Evolutionary conservation across 2,888 invertebrate species (phyloP), one percentile per base, ranked within the genome.

Genomic region (Agrochola lota): DNA sequence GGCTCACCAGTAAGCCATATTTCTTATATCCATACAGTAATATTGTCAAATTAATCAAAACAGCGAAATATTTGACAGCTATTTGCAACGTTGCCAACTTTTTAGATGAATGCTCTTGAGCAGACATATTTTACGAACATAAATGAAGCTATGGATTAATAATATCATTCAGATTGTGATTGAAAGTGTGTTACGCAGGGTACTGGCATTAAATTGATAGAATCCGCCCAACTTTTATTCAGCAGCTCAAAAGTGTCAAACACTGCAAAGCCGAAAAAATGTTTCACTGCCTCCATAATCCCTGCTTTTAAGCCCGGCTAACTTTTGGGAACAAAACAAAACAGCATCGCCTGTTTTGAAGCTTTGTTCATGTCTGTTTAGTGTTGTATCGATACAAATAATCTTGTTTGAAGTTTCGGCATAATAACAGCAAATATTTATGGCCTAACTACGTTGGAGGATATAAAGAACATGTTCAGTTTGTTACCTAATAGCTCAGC

Each of bases 291-390:
- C 20, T 35, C 49, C 17, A 9, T 63, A 66, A 78, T 78, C 81
- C 74, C 11, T 55, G 43, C 35, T 66, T 80, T 26, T 66, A 68
- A 63, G 43, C 60, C 60, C 12, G 30, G 11, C 20, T 71, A 81
- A 85, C 72, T 73, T 74, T 80, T 69, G 55, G 20, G 68, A 71
- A 68, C 30, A 46, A 62, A 68, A 81, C 77, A 76, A 70, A 73
- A 64, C 55, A 74, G 66, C 40, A 64, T 68, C 35, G 76, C 23
- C 71, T 40, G 67, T 83, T 77, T 69, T 67, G 62, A 68, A 67
- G 69, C 76, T 67, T 68, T 73, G 77, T 71, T 63, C 66, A 30
- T 7, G 49, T 85, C 86, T 88, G 83, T 69, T 87, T 76, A 52
- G 72, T 75, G 71, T 86, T 43, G 46, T 59, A 57, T 72, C 67